Conservation (phyloP, 37 sponge, comb jelly and placozoan genomes). For the Axinella damicornis region DNA sequence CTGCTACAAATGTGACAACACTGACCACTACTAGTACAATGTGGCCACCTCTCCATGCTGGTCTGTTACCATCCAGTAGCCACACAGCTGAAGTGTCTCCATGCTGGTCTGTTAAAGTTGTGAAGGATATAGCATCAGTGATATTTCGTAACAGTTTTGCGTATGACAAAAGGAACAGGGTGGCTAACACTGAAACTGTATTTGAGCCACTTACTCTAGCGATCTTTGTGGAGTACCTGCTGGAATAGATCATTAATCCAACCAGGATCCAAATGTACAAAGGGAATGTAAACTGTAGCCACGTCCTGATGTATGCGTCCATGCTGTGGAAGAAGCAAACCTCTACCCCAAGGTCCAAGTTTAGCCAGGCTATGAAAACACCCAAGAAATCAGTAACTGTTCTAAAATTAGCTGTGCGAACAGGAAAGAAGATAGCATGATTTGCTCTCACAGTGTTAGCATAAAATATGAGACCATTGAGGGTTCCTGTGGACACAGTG, state of each 20-base stretch:
- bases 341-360: slow-evolving; percentile 17
- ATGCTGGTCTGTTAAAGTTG: neutral
- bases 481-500: neutral
- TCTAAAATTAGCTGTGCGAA: neutral
- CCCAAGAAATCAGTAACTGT: too few relatives aligned
- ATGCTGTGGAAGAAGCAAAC: neutral
- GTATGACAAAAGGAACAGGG: slow-evolving; percentile 20
- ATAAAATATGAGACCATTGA: slow-evolving; percentile 20
- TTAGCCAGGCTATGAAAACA: slow-evolving; percentile 5
- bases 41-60: too few relatives aligned
- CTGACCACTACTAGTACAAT: slow-evolving; percentile 32
- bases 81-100: neutral
- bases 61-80: slow-evolving; percentile 20
- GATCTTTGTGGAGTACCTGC: slow-evolving; percentile 3
- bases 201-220: neutral
- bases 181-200: slow-evolving; percentile 16
- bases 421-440: neutral
- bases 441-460: neutral
- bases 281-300: slow-evolving; percentile 22
- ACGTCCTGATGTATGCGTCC: neutral
- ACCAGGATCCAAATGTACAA: neutral
- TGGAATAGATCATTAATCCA: neutral
- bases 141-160: neutral
- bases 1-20: slow-evolving; percentile 16
- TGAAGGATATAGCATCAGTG: neutral